These are phyloP conservation scores for Antechinus stuartii DNA, from an alignment of 2,113 vertebrate genomes.

Conservation along the genomic window DNA sequence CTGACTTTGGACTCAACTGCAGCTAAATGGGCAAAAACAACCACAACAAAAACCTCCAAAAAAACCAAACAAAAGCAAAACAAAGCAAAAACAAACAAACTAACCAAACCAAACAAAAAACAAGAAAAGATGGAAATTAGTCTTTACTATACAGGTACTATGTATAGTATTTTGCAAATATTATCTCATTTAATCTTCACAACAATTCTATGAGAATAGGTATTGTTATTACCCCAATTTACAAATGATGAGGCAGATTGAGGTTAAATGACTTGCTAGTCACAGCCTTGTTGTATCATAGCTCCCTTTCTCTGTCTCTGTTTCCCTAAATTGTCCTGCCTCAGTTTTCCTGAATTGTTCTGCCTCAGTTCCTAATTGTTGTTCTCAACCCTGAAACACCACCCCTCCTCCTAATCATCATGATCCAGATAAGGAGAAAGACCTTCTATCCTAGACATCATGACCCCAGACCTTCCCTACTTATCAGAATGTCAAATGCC, in stretches of 20 bases:
- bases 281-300: background rate
- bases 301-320: too few species aligned
- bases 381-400: too few species aligned
- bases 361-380: too few species aligned
- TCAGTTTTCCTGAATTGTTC: too few species aligned
- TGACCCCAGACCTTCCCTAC: too few species aligned
- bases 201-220: background rate
- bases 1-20: background rate
- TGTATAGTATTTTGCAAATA: background rate
- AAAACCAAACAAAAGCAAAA: background rate
- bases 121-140: background rate
- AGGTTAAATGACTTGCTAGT: background rate
- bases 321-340: too few species aligned
- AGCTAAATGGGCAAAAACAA: background rate
- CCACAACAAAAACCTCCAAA: too few species aligned
- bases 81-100: background rate
- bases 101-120: background rate
- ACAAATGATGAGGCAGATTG: background rate
- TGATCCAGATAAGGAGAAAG: too few species aligned
- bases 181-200: background rate
- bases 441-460: too few species aligned
- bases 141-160: background rate
- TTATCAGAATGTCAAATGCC: too few species aligned
- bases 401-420: too few species aligned
- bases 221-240: background rate